These are phyloP conservation scores for Dastarcus helophoroides DNA, from an alignment of 2,888 invertebrate genomes.

Conservation along the genomic window DNA sequence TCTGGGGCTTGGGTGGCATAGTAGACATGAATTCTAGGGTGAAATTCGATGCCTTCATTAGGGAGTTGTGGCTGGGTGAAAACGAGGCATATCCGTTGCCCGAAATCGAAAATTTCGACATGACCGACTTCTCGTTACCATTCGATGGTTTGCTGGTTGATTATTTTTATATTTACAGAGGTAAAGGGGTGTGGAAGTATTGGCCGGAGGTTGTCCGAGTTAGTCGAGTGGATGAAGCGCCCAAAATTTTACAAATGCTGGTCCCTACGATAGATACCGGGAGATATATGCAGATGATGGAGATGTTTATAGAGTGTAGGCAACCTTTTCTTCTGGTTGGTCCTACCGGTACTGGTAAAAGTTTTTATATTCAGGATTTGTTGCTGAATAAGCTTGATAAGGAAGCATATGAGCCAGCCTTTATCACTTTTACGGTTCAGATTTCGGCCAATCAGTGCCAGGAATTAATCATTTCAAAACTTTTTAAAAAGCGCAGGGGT, in stretches of 20 bases:
- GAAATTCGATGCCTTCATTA: constrained; percentile 53
- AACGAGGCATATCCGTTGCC: constrained; percentile 45
- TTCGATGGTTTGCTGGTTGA: constrained; percentile 69
- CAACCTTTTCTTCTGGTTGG: constrained; percentile 64
- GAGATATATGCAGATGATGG: constrained; percentile 63
- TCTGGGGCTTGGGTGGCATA: constrained; percentile 81
- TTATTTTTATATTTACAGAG: constrained; percentile 62
- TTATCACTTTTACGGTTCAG: constrained; percentile 74
- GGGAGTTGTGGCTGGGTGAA: constrained; percentile 41
- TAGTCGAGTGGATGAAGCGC: constrained; percentile 51
- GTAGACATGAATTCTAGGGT: constrained; percentile 60
- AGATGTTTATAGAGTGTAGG: constrained; percentile 60
- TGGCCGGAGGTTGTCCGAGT: constrained; percentile 66
- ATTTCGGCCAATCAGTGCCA: constrained; percentile 75
- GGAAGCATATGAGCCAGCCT: constrained; percentile 60
- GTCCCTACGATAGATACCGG: constrained; percentile 82
- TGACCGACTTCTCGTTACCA: constrained; percentile 65
- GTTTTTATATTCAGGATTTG: constrained; percentile 63
- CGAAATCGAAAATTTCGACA: constrained; percentile 48
- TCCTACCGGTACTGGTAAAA: constrained; percentile 80
- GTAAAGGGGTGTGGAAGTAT: constrained; percentile 77
- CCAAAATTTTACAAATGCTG: constrained; percentile 58
- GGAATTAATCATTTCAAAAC: constrained; percentile 60
- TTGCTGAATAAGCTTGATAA: constrained; percentile 57
- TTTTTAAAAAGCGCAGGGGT: constrained; percentile 55